Base-by-base conservation (phyloP, 2,797 vertebrate genomes). In the Lepilemur ruficaudatus region DNA sequence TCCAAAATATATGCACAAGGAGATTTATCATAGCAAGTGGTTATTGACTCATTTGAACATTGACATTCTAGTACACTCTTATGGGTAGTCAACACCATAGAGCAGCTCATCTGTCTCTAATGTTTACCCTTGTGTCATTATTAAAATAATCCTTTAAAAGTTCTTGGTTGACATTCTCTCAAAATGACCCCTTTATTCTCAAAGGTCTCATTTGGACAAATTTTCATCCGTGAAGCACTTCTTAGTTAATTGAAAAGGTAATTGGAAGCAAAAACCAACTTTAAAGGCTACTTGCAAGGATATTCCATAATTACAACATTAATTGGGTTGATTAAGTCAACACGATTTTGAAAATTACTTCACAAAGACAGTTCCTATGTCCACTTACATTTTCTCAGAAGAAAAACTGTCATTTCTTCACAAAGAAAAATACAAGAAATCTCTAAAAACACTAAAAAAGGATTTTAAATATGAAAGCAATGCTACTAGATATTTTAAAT, bases 281-380 rank as follows among this genome's bases (percentile, higher is more conserved):
- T 95, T 86, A 8, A 92, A 97, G 79, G 2, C 85, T 87, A 89
- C 88, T 96, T 86, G 22, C 76, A 52, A 95, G 38, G 92, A 65
- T 93, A 94, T 84, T 86, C 78, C 88, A 93, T 94, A 96, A 96
- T 97, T 96, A 96, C 87, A 96, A 95, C 59, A 92, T 97, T 97
- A 97, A 97, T 95, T 61, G 28, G 4, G 52, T 86, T 96, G 67
- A 96, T 93, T 83, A 96, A 98, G 97, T 63, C 85, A 96, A 70
- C 57, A 92, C 57, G 30, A 97, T 97, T 97, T 97, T 96, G 84
- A 97, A 97, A 98, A 98, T 97, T 90, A 87, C 80, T 63, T 94
- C 94, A 89, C 52, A 94, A 94, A 96, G 55, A 89, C n/a, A 69
- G 81, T 92, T 95, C 72, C 76, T 82, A 61, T 86, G 81, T 48